phyloP scores from a whole-genome alignment of 2,888 invertebrate genomes.

The Andrena fulva region DNA sequence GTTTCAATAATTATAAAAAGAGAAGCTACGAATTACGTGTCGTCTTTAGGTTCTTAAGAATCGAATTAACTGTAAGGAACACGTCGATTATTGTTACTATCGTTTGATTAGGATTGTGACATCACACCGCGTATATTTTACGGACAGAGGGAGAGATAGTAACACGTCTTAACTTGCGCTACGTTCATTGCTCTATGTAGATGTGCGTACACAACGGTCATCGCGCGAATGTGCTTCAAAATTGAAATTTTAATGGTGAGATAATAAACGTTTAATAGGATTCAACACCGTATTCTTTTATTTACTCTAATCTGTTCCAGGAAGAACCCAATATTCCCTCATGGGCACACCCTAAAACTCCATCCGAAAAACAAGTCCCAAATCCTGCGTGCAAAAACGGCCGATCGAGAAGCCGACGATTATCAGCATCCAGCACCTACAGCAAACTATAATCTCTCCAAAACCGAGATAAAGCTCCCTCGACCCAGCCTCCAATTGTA shows the following conservation, averaged over 20 bases:
- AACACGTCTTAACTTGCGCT: slow-evolving; percentile 55
- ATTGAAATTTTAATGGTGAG: slow-evolving; percentile 70
- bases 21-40: slow-evolving; percentile 23
- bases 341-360: too few relatives aligned
- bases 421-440: neutral
- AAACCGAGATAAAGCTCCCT: neutral
- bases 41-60: slow-evolving; percentile 53
- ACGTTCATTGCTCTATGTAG: slow-evolving; percentile 60
- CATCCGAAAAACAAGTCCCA: too few relatives aligned
- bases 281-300: slow-evolving; percentile 35
- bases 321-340: too few relatives aligned
- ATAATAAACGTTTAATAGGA: slow-evolving; percentile 76
- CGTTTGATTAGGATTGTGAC: slow-evolving; percentile 35
- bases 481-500: neutral
- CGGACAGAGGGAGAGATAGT: slow-evolving; percentile 30
- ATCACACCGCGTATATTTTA: slow-evolving; percentile 43
- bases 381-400: neutral
- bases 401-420: neutral
- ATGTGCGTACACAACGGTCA: slow-evolving; percentile 53
- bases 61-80: slow-evolving; percentile 53
- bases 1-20: slow-evolving; percentile 31
- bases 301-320: too few relatives aligned
- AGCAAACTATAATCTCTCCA: neutral
- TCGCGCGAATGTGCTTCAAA: slow-evolving; percentile 65
- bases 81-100: slow-evolving; percentile 56